Conservation (phyloP, 2,888 invertebrate genomes). For the Agrotis exclamationis region DNA sequence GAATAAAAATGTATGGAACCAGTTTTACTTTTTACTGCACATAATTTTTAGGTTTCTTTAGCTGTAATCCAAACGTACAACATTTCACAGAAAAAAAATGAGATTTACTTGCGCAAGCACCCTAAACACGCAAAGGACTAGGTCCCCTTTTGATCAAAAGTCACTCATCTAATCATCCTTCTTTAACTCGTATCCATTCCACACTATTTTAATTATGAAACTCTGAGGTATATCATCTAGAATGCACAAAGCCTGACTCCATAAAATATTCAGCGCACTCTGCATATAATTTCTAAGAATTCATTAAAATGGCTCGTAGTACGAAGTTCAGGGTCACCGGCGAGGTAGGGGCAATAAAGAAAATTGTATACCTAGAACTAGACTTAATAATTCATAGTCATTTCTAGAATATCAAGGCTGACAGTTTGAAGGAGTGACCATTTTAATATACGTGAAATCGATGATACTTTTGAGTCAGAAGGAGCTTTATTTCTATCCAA, state of each 20-base stretch:
- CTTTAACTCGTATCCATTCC: conserved; percentile 8
- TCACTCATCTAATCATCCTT: neutral
- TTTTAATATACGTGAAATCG: too few species aligned
- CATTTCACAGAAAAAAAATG: too few species aligned
- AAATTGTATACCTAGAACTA: conserved; percentile 32
- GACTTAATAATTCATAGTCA: conserved; percentile 22
- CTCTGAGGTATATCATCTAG: neutral
- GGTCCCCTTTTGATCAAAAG: conserved; percentile 1
- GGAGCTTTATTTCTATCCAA: too few species aligned
- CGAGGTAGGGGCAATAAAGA: conserved; percentile 6
- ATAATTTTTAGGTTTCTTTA: too few species aligned
- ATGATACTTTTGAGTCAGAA: too few species aligned
- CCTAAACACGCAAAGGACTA: neutral
- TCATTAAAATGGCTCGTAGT: neutral
- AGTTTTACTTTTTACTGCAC: too few species aligned
- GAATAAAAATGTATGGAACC: too few species aligned
- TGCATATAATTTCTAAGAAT: conserved; percentile 27
- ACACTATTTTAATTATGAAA: conserved; percentile 17
- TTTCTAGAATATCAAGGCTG: conserved; percentile 8
- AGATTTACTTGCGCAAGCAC: neutral
- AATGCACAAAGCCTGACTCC: conserved; percentile 29
- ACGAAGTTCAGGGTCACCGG: conserved; percentile 19
- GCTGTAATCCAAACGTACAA: too few species aligned
- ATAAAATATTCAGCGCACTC: conserved; percentile 21
- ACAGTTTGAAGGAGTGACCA: neutral